Conservation (phyloP, 2,797 vertebrate genomes). For the Tolypeutes matacus region DNA sequence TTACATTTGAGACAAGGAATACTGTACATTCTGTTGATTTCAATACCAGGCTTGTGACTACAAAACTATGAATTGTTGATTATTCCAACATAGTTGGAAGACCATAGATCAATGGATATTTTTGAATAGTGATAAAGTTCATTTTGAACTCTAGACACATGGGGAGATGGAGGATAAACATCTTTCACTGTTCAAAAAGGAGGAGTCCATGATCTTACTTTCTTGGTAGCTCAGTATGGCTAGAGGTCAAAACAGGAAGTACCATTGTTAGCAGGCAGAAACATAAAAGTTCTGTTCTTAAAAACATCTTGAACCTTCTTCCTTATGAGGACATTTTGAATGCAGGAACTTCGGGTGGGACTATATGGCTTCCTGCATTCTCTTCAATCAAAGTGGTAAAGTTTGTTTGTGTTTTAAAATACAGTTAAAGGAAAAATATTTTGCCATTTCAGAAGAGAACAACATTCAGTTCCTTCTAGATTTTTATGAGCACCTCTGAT, state of each 20-base stretch:
- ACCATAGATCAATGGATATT: background rate
- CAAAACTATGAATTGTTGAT: background rate
- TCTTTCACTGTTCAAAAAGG: background rate
- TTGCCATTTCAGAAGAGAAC: conserved; percentile 56
- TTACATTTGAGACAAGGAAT: background rate
- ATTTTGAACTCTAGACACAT: background rate
- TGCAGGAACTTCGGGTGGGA: conserved; percentile 72
- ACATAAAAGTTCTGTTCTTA: conserved; percentile 75
- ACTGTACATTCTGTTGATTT: background rate
- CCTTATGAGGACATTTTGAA: conserved; percentile 70
- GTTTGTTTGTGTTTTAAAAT: conserved; percentile 76
- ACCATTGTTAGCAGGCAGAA: conserved; percentile 71
- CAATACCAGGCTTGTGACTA: background rate
- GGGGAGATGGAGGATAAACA: background rate
- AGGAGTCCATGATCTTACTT: conserved; percentile 17
- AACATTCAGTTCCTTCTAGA: conserved; percentile 52
- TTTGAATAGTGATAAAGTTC: background rate
- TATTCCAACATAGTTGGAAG: background rate
- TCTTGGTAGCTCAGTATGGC: background rate
- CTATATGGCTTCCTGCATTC: conserved; percentile 76
- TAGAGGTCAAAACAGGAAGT: conserved; percentile 80
- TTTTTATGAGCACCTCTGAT: conserved; percentile 67
- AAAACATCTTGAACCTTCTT: conserved; percentile 69
- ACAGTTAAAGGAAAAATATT: conserved; percentile 62
- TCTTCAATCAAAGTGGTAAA: conserved; percentile 72